Evolutionary conservation across 2,113 vertebrate genomes (phyloP).

Genomic region (Falco punctatus): DNA sequence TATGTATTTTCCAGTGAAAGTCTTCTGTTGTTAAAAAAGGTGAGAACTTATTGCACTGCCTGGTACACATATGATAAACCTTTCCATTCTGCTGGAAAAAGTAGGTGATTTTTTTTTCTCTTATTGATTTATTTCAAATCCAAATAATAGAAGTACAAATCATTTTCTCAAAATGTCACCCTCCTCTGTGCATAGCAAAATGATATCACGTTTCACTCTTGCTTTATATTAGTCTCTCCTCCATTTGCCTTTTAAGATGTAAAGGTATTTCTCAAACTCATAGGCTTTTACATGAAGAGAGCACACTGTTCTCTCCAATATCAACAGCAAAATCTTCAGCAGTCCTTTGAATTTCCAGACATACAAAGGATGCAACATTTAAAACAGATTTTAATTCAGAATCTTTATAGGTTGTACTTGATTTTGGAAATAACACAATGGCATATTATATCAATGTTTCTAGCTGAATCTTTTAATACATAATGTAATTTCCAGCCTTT

Average conservation of each 20-base stretch:
- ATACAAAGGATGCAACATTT: background rate
- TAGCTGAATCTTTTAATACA: conserved; percentile 55
- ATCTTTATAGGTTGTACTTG: conserved; percentile 23
- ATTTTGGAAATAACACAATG: conserved; percentile 51
- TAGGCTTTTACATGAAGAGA: background rate
- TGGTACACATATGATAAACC: background rate
- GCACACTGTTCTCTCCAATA: background rate
- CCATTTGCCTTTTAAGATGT: background rate
- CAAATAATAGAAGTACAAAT: background rate
- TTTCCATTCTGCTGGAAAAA: background rate
- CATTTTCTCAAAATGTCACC: background rate
- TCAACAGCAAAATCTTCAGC: background rate
- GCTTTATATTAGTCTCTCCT: background rate
- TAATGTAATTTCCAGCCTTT: conserved; percentile 34
- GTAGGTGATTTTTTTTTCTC: background rate
- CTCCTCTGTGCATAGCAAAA: background rate
- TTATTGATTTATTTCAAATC: background rate
- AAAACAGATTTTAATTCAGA: conserved; percentile 49
- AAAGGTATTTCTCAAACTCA: conserved; percentile 37
- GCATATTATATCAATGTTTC: conserved; percentile 15
- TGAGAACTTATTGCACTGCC: background rate
- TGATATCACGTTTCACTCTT: background rate
- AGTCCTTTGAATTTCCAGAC: background rate
- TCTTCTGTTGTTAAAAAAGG: background rate
- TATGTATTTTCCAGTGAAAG: background rate